Conservation (phyloP, 92 coral and sea anemone species). For the Palythoa grandis region DNA sequence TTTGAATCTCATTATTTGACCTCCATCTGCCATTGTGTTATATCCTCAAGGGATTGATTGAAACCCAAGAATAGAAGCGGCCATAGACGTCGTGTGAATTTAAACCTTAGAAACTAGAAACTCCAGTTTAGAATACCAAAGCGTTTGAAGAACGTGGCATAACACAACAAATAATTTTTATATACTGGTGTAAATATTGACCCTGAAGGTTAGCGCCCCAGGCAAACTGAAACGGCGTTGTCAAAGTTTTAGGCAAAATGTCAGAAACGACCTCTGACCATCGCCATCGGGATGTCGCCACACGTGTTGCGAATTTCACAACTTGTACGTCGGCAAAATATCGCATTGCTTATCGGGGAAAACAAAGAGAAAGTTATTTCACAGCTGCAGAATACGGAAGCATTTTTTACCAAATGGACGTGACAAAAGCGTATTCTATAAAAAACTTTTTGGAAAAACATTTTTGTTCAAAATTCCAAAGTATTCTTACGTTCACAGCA, state of each 20-base stretch:
- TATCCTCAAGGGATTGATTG: too few relatives aligned
- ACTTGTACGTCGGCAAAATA: background rate
- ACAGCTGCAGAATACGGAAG: background rate
- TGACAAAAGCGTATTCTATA: too few relatives aligned
- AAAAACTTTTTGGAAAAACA: background rate
- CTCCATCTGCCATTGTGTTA: too few relatives aligned
- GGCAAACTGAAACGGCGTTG: background rate
- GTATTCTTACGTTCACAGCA: too few relatives aligned
- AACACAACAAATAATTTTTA: too few relatives aligned
- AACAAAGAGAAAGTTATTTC: background rate
- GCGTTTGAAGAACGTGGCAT: background rate
- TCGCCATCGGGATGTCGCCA: background rate
- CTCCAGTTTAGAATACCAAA: background rate
- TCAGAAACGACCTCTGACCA: too few relatives aligned
- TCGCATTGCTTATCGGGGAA: too few relatives aligned
- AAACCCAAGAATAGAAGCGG: too few relatives aligned
- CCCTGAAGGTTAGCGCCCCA: background rate
- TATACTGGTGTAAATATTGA: background rate
- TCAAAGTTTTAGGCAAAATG: too few relatives aligned
- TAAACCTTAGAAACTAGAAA: background rate
- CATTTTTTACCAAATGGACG: background rate
- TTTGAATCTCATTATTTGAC: too few relatives aligned
- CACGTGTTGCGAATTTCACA: background rate
- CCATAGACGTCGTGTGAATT: too few relatives aligned
- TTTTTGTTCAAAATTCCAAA: too few relatives aligned